Conservation (phyloP, 2,888 invertebrate species). For the Scaptodrosophila latifasciaeformis region DNA sequence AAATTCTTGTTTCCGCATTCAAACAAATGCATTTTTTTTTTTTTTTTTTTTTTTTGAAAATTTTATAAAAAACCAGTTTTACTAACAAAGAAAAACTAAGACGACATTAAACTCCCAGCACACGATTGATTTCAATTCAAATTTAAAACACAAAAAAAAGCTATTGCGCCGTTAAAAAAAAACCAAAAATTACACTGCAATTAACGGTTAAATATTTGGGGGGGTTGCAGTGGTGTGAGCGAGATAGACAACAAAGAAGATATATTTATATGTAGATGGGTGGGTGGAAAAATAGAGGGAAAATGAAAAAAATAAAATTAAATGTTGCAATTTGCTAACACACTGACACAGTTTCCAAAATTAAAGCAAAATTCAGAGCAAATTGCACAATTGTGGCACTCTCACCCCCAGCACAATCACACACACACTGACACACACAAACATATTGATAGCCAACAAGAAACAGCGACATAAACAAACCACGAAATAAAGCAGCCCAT, state of each 20-base stretch:
- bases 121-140: neutral
- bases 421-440: no score
- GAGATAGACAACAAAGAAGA: neutral
- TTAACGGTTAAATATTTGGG: no score
- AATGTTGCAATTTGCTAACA: neutral
- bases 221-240: neutral
- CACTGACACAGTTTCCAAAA: conserved; percentile 50
- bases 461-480: conserved; percentile 54
- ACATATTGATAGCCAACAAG: neutral
- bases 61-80: no score
- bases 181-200: neutral
- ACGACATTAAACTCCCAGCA: no score
- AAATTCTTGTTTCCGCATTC: neutral
- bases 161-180: neutral
- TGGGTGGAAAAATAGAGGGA: neutral
- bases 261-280: neutral
- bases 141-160: neutral
- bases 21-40: no score
- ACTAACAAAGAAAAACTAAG: no score
- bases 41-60: neutral
- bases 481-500: conserved; percentile 48
- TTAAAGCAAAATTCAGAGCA: conserved; percentile 27
- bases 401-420: conserved; percentile 26
- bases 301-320: no score
- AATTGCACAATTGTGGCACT: conserved; percentile 47